These are phyloP conservation scores for Clostera curtula DNA, from an alignment of 2,888 invertebrate species.

Conservation along the genomic window DNA sequence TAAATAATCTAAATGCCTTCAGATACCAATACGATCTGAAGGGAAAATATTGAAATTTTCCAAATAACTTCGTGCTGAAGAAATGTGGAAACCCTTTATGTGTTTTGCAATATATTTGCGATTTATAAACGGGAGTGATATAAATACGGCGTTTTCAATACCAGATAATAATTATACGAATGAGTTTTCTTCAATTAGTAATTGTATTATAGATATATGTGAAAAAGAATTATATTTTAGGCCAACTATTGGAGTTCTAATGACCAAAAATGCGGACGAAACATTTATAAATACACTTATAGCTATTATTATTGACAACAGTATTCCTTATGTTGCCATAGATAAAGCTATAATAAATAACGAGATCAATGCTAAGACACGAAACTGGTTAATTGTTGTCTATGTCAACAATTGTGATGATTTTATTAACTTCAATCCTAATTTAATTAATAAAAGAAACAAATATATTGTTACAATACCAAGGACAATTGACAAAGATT, in stretches of 20 bases:
- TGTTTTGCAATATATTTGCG: not conserved
- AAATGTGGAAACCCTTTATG: conserved; percentile 7
- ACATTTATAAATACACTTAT: conserved; percentile 13
- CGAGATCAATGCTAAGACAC: conserved; percentile 7
- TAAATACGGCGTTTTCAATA: not conserved
- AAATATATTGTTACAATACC: conserved; percentile 31
- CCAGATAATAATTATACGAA: not conserved
- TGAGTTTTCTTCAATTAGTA: conserved; percentile 10
- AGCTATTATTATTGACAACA: conserved; percentile 14
- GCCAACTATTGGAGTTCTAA: conserved; percentile 22
- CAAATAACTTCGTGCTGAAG: not conserved
- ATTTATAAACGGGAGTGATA: no score
- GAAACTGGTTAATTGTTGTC: conserved; percentile 17
- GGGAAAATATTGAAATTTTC: conserved; percentile 1
- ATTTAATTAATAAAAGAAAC: conserved; percentile 14
- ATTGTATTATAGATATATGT: conserved; percentile 22
- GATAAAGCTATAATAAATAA: conserved; percentile 9
- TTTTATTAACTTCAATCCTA: conserved; percentile 15
- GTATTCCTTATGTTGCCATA: conserved; percentile 14
- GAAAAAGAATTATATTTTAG: conserved; percentile 13
- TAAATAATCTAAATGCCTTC: not conserved
- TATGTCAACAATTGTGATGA: conserved; percentile 22
- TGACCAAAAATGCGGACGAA: conserved; percentile 6
- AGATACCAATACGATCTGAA: not conserved
- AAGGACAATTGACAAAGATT: conserved; percentile 11